These are phyloP conservation scores for Ceratina calcarata DNA, from an alignment of 1,140 invertebrate genomes.

Conservation along the genomic window DNA sequence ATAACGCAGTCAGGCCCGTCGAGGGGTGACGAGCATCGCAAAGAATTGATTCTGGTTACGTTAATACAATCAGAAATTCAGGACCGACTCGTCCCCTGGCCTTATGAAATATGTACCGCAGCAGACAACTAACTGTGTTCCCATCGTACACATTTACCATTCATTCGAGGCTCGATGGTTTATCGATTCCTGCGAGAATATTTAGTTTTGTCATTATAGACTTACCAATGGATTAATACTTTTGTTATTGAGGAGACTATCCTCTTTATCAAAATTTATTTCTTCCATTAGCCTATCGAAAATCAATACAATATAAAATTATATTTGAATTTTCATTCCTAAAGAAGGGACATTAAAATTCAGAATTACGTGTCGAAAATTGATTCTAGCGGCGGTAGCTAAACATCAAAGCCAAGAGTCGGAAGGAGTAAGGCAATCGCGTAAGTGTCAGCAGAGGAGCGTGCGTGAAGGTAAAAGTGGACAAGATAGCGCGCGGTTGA, in stretches of 20 bases:
- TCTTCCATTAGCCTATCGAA: too few species aligned
- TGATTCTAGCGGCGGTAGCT: not conserved
- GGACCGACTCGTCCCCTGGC: conserved; percentile 8
- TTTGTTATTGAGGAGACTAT: too few species aligned
- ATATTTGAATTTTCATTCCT: too few species aligned
- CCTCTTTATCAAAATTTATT: too few species aligned
- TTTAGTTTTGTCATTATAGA: too few species aligned
- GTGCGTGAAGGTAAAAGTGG: conserved; percentile 48
- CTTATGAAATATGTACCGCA: conserved; percentile 44
- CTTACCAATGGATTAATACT: too few species aligned
- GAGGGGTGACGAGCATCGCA: conserved; percentile 51
- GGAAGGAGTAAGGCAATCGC: conserved; percentile 13
- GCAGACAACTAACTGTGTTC: not conserved
- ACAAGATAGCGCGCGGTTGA: conserved; percentile 60
- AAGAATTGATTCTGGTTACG: conserved; percentile 59
- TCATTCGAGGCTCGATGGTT: not conserved
- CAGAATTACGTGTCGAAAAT: not conserved
- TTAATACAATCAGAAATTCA: conserved; percentile 58
- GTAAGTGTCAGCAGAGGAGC: conserved; percentile 7
- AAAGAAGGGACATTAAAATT: too few species aligned
- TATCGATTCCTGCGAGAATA: too few species aligned
- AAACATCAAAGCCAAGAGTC: conserved; percentile 43
- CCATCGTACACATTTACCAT: conserved; percentile 11
- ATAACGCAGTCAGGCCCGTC: conserved; percentile 50
- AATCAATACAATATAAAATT: too few species aligned